phyloP scores from a whole-genome alignment of 2,797 vertebrate genomes.

The Nannoperca obscura region DNA sequence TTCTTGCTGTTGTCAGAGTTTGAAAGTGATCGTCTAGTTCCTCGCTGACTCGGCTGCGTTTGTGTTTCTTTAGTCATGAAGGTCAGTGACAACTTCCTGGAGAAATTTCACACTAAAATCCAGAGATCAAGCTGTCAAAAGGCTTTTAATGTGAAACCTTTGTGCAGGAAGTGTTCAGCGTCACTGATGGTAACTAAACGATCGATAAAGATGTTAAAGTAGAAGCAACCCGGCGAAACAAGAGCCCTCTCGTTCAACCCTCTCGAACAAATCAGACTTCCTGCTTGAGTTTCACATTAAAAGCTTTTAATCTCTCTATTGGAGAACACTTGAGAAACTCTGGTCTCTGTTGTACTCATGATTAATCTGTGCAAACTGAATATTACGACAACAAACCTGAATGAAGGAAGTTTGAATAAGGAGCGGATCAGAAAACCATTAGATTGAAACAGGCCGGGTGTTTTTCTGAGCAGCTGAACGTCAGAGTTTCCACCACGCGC shows the following conservation, averaged over 20 bases:
- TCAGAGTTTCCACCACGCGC: neutral
- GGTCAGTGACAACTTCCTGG: neutral
- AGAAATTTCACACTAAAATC: constrained; percentile 11
- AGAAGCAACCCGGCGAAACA: too few species aligned
- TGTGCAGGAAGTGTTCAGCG: neutral
- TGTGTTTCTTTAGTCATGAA: neutral
- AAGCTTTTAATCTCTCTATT: neutral
- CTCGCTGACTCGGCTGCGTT: neutral
- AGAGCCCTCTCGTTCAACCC: too few species aligned
- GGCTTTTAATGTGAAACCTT: constrained; percentile 21
- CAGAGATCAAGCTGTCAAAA: too few species aligned
- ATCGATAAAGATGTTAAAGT: neutral
- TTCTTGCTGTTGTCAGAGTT: neutral
- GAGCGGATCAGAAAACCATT: neutral
- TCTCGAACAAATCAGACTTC: too few species aligned
- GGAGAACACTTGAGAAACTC: neutral
- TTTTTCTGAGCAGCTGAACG: too few species aligned
- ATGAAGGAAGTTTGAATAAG: neutral
- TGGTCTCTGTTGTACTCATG: neutral
- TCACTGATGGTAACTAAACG: neutral
- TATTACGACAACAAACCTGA: neutral
- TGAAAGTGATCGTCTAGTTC: neutral
- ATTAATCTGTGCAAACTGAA: neutral
- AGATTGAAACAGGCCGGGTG: neutral
- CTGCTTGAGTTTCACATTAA: neutral